These are phyloP conservation scores for Cygnus buccinator DNA, from an alignment of 2,113 vertebrate species.

Conservation along the genomic window DNA sequence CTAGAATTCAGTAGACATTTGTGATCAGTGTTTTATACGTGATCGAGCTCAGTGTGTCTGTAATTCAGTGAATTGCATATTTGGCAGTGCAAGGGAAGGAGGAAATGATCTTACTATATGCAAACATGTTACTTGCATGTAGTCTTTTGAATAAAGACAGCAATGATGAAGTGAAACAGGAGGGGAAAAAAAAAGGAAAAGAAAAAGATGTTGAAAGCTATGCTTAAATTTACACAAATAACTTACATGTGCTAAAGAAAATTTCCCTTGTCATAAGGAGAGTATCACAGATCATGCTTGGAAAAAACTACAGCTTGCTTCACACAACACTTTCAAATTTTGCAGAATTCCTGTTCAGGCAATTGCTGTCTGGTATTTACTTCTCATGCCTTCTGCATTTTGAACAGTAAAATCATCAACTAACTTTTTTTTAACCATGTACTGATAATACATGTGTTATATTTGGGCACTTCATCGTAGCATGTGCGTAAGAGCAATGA, in stretches of 20 bases:
- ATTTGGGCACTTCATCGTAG: background rate
- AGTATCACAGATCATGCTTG: background rate
- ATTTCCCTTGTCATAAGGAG: background rate
- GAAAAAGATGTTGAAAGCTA: background rate
- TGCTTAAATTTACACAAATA: background rate
- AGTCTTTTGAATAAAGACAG: background rate
- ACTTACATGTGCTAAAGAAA: background rate
- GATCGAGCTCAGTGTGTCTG: background rate
- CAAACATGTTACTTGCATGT: constrained; percentile 10
- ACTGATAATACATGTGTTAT: background rate
- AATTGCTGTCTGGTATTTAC: background rate
- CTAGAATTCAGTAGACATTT: background rate
- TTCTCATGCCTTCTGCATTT: background rate
- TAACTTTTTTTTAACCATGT: rapidly evolving
- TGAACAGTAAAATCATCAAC: background rate
- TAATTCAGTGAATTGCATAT: background rate
- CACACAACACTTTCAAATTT: background rate
- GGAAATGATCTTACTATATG: constrained; percentile 23
- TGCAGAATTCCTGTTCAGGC: background rate
- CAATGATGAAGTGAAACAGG: background rate
- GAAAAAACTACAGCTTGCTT: background rate
- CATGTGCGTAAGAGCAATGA: background rate
- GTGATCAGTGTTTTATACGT: background rate
- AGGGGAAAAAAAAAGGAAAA: background rate
- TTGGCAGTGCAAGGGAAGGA: background rate